Evolutionary conservation across 2,797 vertebrate species (phyloP).

Genomic region (Loriculus beryllinus): DNA sequence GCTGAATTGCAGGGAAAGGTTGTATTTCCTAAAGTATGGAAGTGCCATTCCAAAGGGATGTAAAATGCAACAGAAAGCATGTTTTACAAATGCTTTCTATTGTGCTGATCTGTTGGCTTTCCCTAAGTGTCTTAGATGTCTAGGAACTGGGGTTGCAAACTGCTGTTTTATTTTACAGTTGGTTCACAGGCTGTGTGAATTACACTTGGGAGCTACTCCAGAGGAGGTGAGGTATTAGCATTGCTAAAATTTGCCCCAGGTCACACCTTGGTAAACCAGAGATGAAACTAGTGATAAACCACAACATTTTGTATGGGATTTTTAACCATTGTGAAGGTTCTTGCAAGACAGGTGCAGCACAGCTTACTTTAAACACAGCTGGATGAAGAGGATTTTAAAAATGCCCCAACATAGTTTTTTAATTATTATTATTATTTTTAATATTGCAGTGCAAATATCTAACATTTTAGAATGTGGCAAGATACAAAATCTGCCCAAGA

Average conservation of each 20-base stretch:
- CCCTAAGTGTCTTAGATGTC: not conserved
- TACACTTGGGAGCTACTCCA: not conserved
- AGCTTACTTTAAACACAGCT: not conserved
- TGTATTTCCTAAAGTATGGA: not conserved
- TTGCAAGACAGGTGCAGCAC: not conserved
- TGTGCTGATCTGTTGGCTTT: not conserved
- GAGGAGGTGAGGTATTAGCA: not conserved
- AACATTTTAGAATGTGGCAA: not conserved
- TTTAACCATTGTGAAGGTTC: not conserved
- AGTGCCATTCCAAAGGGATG: not conserved
- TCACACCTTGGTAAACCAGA: not conserved
- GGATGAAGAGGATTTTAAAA: not conserved
- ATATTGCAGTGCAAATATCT: not conserved
- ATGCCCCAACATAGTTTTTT: not conserved
- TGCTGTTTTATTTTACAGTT: not conserved
- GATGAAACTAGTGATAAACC: not conserved
- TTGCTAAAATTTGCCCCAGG: not conserved
- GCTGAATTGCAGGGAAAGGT: not conserved
- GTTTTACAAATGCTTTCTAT: not conserved
- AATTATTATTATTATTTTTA: not conserved
- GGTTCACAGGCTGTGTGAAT: not conserved
- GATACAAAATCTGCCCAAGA: not conserved
- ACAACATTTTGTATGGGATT: not conserved
- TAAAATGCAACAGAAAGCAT: not conserved
- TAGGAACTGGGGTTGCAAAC: not conserved